Conservation (phyloP, 2,113 vertebrate genomes). For the Octodon degus region DNA sequence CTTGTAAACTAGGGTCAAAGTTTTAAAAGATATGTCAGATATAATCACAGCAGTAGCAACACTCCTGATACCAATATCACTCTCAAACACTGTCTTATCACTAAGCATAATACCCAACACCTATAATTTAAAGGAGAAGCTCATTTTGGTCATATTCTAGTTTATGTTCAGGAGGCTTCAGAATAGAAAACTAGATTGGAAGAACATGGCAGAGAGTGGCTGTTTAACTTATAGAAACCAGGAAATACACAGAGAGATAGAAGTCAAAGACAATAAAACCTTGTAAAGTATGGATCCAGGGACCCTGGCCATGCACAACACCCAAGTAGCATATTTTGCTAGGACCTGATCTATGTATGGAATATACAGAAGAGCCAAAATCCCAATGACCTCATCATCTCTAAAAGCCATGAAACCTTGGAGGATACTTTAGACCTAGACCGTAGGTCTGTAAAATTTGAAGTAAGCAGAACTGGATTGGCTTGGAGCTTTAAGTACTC, state of each 20-base stretch:
- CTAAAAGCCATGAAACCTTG: not conserved
- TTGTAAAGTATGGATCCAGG: not conserved
- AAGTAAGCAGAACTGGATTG: not conserved
- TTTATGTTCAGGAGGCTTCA: not conserved
- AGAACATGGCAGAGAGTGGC: not conserved
- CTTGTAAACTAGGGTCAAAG: not conserved
- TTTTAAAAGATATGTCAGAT: not conserved
- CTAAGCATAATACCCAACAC: not conserved
- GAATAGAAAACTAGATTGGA: not conserved
- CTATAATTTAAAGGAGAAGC: not conserved
- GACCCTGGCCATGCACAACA: not conserved
- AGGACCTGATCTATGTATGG: not conserved
- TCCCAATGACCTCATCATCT: not conserved
- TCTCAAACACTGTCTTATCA: not conserved
- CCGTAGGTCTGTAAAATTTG: not conserved
- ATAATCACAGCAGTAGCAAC: not conserved
- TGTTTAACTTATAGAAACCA: not conserved
- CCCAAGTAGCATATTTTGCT: not conserved
- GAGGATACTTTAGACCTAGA: not conserved
- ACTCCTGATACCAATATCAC: not conserved
- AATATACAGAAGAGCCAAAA: not conserved
- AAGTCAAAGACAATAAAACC: not conserved
- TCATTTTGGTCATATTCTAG: not conserved
- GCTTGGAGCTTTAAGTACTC: not conserved
- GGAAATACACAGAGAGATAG: not conserved